Evolutionary conservation across 2,113 vertebrate genomes (phyloP).

Genomic region (Gadus macrocephalus): DNA sequence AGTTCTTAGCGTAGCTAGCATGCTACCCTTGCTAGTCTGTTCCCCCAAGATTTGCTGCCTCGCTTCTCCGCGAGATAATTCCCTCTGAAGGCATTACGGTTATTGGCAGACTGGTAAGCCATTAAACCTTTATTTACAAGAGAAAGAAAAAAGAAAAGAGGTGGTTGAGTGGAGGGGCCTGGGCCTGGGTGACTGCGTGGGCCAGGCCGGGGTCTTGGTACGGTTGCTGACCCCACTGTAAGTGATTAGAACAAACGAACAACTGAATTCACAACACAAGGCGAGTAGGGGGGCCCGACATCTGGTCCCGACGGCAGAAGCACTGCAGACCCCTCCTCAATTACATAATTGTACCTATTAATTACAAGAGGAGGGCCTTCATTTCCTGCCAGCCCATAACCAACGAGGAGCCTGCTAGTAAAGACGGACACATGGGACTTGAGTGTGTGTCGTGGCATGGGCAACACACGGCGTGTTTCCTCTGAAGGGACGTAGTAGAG

Average conservation of each 20-base stretch:
- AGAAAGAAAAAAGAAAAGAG: constrained; percentile 44
- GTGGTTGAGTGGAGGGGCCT: constrained; percentile 2
- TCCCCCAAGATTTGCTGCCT: constrained; percentile 42
- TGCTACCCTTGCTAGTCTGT: neutral
- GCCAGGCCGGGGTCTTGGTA: constrained; percentile 43
- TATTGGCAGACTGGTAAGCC: constrained; percentile 72
- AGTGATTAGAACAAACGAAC: constrained; percentile 24
- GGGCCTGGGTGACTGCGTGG: constrained; percentile 35
- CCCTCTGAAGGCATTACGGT: constrained; percentile 68
- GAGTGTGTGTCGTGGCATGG: constrained; percentile 39
- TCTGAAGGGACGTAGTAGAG: no score
- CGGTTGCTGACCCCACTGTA: constrained; percentile 58
- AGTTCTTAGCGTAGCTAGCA: neutral
- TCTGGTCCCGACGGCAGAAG: constrained; percentile 63
- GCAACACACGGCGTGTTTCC: neutral
- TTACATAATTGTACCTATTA: constrained; percentile 72
- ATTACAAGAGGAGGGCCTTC: constrained; percentile 56
- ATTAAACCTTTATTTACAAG: constrained; percentile 73
- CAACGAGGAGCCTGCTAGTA: constrained; percentile 43
- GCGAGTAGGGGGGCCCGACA: constrained; percentile 39
- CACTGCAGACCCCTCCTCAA: constrained; percentile 59
- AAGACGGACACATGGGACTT: constrained; percentile 47
- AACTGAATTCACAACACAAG: constrained; percentile 24
- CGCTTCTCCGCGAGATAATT: constrained; percentile 61
- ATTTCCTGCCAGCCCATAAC: constrained; percentile 57